phyloP scores from a whole-genome alignment of 2,888 invertebrate genomes.

The Uropetala carovei region DNA sequence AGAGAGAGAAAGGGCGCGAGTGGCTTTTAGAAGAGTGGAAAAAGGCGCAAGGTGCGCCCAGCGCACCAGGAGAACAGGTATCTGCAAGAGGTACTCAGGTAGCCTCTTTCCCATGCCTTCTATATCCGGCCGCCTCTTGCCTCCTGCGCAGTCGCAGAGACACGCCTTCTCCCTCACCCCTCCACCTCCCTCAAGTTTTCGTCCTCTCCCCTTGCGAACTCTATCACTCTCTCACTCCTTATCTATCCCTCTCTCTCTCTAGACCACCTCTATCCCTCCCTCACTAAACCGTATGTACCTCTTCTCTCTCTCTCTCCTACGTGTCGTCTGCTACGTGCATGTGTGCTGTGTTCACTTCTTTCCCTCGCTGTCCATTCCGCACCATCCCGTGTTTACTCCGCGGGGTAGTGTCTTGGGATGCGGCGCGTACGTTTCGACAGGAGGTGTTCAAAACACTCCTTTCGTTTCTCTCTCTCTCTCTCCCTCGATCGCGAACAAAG shows the following conservation, averaged over 20 bases:
- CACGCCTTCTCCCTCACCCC: not conserved
- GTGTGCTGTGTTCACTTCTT: not conserved
- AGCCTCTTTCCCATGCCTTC: slow-evolving; percentile 7
- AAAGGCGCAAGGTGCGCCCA: slow-evolving; percentile 62
- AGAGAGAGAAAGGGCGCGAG: slow-evolving; percentile 1
- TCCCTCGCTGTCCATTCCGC: not conserved
- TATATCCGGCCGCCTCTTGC: not conserved
- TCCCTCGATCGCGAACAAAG: not conserved
- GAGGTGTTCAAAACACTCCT: not conserved
- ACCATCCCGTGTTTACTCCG: slow-evolving; percentile 47
- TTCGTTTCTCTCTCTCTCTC: not conserved
- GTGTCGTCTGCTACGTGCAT: not conserved
- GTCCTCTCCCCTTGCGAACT: not conserved
- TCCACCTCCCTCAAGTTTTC: not conserved
- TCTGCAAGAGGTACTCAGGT: slow-evolving; percentile 15
- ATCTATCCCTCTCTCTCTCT: not conserved
- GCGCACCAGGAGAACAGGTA: slow-evolving; percentile 8
- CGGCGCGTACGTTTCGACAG: not conserved
- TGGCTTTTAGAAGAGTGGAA: slow-evolving; percentile 57
- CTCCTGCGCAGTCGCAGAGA: not conserved
- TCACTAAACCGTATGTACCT: too few species aligned
- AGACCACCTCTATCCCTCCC: not conserved
- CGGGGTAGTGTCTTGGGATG: slow-evolving; percentile 24
- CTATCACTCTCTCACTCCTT: not conserved
- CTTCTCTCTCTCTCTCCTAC: too few species aligned